Conservation (phyloP, 2,113 vertebrate genomes). For the Chlorodrepanis virens region DNA sequence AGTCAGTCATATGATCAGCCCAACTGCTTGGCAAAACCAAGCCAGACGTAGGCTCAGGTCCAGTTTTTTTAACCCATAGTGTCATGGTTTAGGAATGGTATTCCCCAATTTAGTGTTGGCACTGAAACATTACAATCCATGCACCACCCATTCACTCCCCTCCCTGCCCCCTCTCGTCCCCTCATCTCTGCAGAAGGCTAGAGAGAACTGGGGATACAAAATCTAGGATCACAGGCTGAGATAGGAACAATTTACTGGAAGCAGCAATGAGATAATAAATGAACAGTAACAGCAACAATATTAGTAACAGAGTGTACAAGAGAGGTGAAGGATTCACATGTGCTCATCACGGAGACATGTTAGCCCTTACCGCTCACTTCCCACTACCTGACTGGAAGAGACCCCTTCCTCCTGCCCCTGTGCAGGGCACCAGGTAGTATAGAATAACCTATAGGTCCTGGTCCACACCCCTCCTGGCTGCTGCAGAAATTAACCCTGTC, state of each 20-base stretch:
- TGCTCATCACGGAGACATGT: rapidly evolving
- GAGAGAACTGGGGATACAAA: background rate
- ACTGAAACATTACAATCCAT: background rate
- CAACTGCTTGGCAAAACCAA: background rate
- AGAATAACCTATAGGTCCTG: background rate
- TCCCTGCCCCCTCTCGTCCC: background rate
- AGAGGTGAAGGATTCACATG: background rate
- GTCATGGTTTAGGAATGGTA: background rate
- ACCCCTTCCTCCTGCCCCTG: background rate
- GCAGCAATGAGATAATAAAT: background rate
- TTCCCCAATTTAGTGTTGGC: background rate
- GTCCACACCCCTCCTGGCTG: background rate
- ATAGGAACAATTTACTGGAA: background rate
- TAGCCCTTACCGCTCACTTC: rapidly evolving
- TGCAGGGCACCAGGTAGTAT: background rate
- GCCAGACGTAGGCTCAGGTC: background rate
- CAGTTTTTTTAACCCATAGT: background rate
- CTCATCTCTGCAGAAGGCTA: background rate
- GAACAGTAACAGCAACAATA: background rate
- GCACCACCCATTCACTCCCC: background rate
- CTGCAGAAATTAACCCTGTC: background rate
- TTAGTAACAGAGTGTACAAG: background rate
- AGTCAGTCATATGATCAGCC: background rate
- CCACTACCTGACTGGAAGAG: background rate
- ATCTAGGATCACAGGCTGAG: background rate